phyloP scores from a whole-genome alignment of 2,113 vertebrate genomes.

The Rana temporaria region DNA sequence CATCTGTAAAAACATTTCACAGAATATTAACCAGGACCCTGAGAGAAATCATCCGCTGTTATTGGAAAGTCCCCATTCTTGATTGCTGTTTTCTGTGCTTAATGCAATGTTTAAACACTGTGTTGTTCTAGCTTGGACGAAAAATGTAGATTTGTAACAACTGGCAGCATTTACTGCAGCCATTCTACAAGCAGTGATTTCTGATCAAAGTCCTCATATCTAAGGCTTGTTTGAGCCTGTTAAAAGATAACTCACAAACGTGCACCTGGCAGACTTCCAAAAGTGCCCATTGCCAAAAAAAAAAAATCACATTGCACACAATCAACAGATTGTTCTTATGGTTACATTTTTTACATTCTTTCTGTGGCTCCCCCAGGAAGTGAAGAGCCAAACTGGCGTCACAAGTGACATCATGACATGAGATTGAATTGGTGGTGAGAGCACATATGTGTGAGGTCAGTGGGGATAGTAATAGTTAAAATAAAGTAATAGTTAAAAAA shows the following conservation, averaged over 20 bases:
- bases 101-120: neutral
- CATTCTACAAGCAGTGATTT: neutral
- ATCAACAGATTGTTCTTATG: slow-evolving; percentile 40
- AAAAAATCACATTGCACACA: slow-evolving; percentile 27
- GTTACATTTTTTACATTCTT: slow-evolving; percentile 42
- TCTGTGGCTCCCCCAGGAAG: slow-evolving; percentile 18
- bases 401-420: slow-evolving; percentile 33
- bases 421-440: neutral
- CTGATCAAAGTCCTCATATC: slow-evolving; percentile 27
- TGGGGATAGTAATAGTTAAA: neutral
- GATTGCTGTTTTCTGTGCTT: neutral
- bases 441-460: slow-evolving; percentile 6
- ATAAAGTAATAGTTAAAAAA: too few species aligned
- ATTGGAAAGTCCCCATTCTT: neutral
- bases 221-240: neutral
- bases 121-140: neutral
- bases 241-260: slow-evolving; percentile 41
- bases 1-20: neutral
- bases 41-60: neutral
- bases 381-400: slow-evolving; percentile 14
- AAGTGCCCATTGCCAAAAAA: slow-evolving; percentile 41
- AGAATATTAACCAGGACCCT: neutral
- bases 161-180: slow-evolving; percentile 22
- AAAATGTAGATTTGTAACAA: slow-evolving; percentile 26
- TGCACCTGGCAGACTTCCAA: slow-evolving; percentile 47